Percentiles rank a stretch among this genome's conserved stretches.
These are phyloP conservation scores for Lacanobia oleracea DNA, from an alignment of 2,888 invertebrate genomes.

Conservation along the genomic window DNA sequence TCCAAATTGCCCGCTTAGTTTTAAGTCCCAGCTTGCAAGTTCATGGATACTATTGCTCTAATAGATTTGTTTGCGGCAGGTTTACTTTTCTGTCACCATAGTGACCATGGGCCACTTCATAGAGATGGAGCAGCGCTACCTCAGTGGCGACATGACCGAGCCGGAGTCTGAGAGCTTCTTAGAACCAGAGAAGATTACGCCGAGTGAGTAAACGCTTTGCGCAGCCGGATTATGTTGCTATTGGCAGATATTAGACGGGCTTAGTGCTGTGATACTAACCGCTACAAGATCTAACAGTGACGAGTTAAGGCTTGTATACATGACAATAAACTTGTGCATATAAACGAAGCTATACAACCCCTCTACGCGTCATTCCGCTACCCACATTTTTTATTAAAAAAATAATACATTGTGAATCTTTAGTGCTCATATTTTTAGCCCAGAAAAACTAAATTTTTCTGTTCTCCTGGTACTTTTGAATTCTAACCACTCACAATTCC, in stretches of 20 bases:
- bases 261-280: conserved; percentile 5
- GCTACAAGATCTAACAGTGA: not conserved
- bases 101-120: conserved; percentile 92
- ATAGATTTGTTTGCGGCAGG: conserved; percentile 83
- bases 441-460: too few relatives aligned
- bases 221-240: conserved; percentile 7
- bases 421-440: too few relatives aligned
- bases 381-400: too few relatives aligned
- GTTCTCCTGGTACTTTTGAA: too few relatives aligned
- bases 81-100: conserved; percentile 92
- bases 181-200: conserved; percentile 90
- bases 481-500: too few relatives aligned
- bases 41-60: conserved; percentile 30
- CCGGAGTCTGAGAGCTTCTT: conserved; percentile 91
- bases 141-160: conserved; percentile 90
- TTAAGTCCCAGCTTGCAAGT: not conserved
- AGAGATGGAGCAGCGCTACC: conserved; percentile 92
- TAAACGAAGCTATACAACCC: too few relatives aligned
- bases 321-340: too few relatives aligned
- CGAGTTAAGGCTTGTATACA: too few relatives aligned
- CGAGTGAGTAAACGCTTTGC: conserved; percentile 78
- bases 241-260: conserved; percentile 3
- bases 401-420: too few relatives aligned
- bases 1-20: not conserved
- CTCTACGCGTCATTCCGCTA: too few relatives aligned